Conservation (phyloP, 2,888 invertebrate genomes). For the Lasioglossum villosulum region DNA sequence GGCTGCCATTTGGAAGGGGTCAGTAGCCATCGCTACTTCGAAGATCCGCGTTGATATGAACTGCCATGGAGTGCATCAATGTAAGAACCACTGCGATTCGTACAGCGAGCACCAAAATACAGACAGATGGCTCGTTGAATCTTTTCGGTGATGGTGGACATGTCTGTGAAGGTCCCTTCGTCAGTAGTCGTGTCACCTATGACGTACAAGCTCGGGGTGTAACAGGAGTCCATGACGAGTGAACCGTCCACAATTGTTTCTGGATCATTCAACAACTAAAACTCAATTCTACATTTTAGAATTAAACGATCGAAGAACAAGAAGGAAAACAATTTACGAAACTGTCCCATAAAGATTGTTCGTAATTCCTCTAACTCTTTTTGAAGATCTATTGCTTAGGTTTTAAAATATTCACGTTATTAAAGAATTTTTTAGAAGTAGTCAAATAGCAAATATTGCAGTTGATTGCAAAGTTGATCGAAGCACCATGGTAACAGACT, state of each 20-base stretch:
- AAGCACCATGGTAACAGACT: slow-evolving; percentile 31
- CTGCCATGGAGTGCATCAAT: slow-evolving; percentile 66
- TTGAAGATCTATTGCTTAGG: background rate
- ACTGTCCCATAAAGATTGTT: background rate
- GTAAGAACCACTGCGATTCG: slow-evolving; percentile 77
- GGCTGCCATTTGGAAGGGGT: background rate
- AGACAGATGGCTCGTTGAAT: slow-evolving; percentile 82
- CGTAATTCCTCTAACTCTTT: background rate
- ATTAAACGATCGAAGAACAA: background rate
- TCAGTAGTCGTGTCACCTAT: slow-evolving; percentile 58
- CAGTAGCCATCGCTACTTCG: slow-evolving; percentile 13
- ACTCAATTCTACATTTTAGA: background rate
- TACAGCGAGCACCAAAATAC: slow-evolving; percentile 71
- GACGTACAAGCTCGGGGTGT: slow-evolving; percentile 49
- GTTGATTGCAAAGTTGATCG: background rate
- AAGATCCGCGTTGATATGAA: slow-evolving; percentile 46
- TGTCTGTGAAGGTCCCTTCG: slow-evolving; percentile 59
- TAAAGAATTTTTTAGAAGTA: background rate
- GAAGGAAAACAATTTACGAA: background rate
- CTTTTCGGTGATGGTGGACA: slow-evolving; percentile 65
- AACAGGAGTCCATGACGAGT: slow-evolving; percentile 24
- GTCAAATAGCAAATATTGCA: background rate
- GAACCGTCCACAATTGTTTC: slow-evolving; percentile 10
- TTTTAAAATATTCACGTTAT: background rate
- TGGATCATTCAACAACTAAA: background rate